Evolutionary conservation across 2,113 vertebrate genomes (phyloP).

Genomic region (Lophura nycthemera): DNA sequence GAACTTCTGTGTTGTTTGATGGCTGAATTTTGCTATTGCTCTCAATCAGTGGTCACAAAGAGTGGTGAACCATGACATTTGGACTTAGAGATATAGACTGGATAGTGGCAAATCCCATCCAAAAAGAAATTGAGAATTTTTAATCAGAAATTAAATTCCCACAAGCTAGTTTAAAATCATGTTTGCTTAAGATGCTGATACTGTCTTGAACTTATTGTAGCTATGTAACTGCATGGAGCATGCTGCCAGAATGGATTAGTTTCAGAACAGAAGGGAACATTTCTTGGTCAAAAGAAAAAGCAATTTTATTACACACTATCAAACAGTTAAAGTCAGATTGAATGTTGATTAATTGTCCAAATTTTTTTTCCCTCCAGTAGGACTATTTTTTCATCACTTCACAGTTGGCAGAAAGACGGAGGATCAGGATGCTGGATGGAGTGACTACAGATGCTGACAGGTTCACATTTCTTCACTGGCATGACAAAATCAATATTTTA

Average conservation of each 20-base stretch:
- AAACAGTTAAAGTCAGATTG: not conserved
- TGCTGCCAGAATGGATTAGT: not conserved
- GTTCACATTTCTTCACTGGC: constrained; percentile 45
- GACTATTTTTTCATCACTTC: constrained; percentile 31
- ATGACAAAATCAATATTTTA: constrained; percentile 68
- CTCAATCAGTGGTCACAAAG: not conserved
- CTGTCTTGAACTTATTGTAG: not conserved
- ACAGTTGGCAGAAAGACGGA: constrained; percentile 20
- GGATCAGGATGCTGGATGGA: constrained; percentile 14
- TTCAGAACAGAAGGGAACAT: not conserved
- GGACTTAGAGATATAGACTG: not conserved
- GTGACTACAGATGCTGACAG: constrained; percentile 39
- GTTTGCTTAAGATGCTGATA: not conserved
- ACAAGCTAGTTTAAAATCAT: not conserved
- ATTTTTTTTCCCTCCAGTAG: constrained; percentile 10
- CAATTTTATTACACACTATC: not conserved
- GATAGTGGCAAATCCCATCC: not conserved
- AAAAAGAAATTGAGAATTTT: not conserved
- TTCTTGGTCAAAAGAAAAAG: not conserved
- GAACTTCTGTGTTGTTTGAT: not conserved
- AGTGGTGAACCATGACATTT: not conserved
- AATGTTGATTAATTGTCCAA: constrained; percentile 40
- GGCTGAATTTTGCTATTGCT: not conserved
- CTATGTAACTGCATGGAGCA: not conserved
- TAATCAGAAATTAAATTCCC: not conserved